Evolutionary conservation across 2,797 vertebrate genomes (phyloP).

Genomic region (Hemitrygon akajei): DNA sequence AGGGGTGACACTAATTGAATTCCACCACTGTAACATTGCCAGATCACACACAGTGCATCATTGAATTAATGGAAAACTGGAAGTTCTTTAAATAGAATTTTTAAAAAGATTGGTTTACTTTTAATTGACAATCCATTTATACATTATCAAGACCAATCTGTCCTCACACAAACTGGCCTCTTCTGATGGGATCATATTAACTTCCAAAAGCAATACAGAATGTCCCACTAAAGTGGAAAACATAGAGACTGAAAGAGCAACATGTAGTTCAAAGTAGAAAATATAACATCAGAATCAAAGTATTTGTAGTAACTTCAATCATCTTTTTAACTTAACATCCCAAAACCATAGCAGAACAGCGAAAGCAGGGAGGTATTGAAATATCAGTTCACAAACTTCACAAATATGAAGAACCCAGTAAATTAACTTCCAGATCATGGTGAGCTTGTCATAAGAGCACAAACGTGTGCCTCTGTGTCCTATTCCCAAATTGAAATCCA

Average conservation of each 20-base stretch:
- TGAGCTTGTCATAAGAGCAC: not conserved
- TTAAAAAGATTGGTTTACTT: not conserved
- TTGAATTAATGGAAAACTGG: not conserved
- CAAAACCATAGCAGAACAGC: not conserved
- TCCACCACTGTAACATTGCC: constrained; percentile 9
- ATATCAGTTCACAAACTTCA: not conserved
- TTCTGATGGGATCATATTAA: not conserved
- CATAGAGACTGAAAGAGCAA: too few species aligned
- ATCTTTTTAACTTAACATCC: not conserved
- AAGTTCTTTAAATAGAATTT: not conserved
- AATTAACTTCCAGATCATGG: not conserved
- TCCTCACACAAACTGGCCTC: not conserved
- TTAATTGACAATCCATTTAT: not conserved
- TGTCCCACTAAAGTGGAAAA: not conserved
- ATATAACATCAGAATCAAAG: constrained; percentile 5
- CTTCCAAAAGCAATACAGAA: not conserved
- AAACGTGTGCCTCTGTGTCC: not conserved
- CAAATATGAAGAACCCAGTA: not conserved
- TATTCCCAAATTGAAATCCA: not conserved
- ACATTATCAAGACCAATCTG: not conserved
- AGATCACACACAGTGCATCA: not conserved
- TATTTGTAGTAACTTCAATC: not conserved
- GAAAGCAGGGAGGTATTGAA: not conserved
- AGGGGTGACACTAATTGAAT: constrained; percentile 14
- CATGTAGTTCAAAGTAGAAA: not conserved